These are phyloP conservation scores for Drosophila aldrichi DNA, from an alignment of 2,888 invertebrate genomes.

Conservation along the genomic window DNA sequence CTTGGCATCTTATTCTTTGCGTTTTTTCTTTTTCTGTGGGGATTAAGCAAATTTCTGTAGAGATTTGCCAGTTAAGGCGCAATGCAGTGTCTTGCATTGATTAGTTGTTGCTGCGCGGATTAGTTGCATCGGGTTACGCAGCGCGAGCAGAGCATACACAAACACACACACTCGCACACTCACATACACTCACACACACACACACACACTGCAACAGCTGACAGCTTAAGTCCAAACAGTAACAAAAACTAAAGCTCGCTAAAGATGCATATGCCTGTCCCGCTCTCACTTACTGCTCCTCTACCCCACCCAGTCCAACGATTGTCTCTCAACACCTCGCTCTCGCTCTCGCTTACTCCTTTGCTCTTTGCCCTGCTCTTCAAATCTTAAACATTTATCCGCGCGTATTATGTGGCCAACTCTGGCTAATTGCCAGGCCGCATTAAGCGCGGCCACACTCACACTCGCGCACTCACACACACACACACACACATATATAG, in stretches of 20 bases:
- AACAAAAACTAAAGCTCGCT: constrained; percentile 52
- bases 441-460: constrained; percentile 67
- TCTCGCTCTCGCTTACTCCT: background rate
- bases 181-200: constrained; percentile 31
- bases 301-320: background rate
- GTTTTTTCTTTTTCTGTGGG: constrained; percentile 50
- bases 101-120: constrained; percentile 54
- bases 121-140: constrained; percentile 60
- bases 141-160: constrained; percentile 33
- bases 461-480: background rate
- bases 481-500: background rate
- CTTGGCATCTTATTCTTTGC: constrained; percentile 53
- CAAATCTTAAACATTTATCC: constrained; percentile 84
- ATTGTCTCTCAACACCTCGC: background rate
- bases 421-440: constrained; percentile 82
- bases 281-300: background rate
- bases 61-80: constrained; percentile 63
- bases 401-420: constrained; percentile 84
- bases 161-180: constrained; percentile 36
- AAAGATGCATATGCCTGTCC: constrained; percentile 27
- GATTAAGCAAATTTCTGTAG: constrained; percentile 81
- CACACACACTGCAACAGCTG: constrained; percentile 49
- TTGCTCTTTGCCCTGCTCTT: constrained; percentile 43
- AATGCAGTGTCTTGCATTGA: constrained; percentile 36
- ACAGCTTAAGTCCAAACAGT: constrained; percentile 72